These are phyloP conservation scores for Aptenodytes forsteri DNA, from an alignment of 2,113 vertebrate genomes.

Conservation along the genomic window DNA sequence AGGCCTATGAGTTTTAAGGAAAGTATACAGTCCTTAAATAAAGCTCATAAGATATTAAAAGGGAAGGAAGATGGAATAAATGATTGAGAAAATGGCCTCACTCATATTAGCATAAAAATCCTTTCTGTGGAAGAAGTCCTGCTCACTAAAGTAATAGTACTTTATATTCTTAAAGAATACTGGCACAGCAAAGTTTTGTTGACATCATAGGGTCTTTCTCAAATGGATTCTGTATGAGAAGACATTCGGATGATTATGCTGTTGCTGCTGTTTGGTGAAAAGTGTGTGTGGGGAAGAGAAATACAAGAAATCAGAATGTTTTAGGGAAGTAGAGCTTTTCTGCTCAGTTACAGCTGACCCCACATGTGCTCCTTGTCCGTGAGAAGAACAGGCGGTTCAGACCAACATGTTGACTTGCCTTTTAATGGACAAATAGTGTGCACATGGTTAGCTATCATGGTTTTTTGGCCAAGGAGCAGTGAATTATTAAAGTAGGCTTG, in stretches of 20 bases:
- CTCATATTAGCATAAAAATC: neutral
- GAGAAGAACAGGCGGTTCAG: neutral
- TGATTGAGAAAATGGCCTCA: neutral
- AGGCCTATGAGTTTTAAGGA: neutral
- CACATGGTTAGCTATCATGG: fast-evolving
- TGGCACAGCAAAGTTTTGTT: neutral
- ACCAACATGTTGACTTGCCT: neutral
- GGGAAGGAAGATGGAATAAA: neutral
- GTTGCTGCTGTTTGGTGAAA: neutral
- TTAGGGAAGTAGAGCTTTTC: neutral
- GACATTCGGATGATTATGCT: neutral
- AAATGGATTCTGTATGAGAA: neutral
- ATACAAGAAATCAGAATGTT: neutral
- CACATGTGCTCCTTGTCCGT: neutral
- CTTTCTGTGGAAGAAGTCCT: neutral
- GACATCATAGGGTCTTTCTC: neutral
- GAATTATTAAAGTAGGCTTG: neutral
- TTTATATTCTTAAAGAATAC: neutral
- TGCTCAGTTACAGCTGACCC: neutral
- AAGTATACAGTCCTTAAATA: neutral
- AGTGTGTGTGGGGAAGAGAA: neutral
- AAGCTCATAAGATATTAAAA: neutral
- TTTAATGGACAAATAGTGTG: fast-evolving
- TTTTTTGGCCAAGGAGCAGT: neutral
- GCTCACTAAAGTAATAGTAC: neutral